Evolutionary conservation across 2,113 vertebrate species (phyloP), one percentile per base, ranked within the genome.

Genomic region (Spea multiplicata): DNA sequence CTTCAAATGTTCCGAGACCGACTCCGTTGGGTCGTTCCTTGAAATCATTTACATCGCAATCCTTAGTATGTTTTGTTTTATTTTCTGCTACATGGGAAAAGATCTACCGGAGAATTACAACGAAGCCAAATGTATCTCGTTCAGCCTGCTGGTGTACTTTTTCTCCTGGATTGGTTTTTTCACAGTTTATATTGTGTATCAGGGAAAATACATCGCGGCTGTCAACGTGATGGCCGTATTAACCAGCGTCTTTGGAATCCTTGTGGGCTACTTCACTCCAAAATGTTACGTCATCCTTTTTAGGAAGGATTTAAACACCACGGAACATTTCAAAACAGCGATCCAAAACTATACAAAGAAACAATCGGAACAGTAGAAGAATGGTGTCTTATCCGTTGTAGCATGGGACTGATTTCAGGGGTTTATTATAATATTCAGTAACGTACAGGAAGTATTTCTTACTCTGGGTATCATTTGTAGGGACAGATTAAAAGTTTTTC

Each of bases 101-200:
- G 94, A 95, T 73, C 93, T 97, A 5, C 95, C 96, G 0, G 94
- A 95, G 82, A 93, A 93, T 83, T 96, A 97, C 86, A 96, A 90
- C 0, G 95, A 96, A 81, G 94, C 95, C 76, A 96, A 95, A 86
- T 89, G 91, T 14, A 91, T 96, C 77, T 94, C 95, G 0, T 94
- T 94, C 83, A 90, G 94, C 80, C 86, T 96, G 48, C 85, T 96
- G 10, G 83, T 95, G 74, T 89, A 91, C 62, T 90, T 93, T 9
- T 50, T 91, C 52, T 91, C 88, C 71, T 93, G 93, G 91, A 89
- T 94, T 45, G 5, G 84, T 44, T 93, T 87, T 82, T 80, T 81
- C 61, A 92, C 91, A 46, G n/a, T 17, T 0, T 68, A 59, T 0
- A 68, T 86, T 7, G 17, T 94, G 65, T 91, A 89, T 78, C 66